Evolutionary conservation across 2,888 invertebrate species (phyloP), one percentile per base, ranked within the genome.

Genomic region (Diadromus collaris): DNA sequence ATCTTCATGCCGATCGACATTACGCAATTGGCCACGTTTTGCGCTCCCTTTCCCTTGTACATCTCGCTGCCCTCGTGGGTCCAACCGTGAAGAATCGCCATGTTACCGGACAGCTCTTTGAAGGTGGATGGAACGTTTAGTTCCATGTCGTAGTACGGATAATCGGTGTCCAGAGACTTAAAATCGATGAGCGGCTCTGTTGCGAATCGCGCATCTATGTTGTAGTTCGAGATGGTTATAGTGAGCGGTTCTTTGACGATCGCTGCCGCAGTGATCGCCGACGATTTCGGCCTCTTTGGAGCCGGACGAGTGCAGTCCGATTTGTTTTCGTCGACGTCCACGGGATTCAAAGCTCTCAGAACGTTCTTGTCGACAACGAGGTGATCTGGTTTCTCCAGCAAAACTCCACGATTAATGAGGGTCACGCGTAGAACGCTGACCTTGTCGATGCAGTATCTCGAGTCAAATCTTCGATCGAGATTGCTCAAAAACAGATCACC

Each of bases 121-220:
- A 90, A 89, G 4, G 84, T 86, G 24, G 87, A 81, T 0, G 90
- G 90, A 0, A 90, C 82, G 60, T 90, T 89, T 1, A 84, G 86
- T 51, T 85, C 83, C 79, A 89, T 83, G 6, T 87, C 81, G 21
- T 87, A 84, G 76, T 89, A 89, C 0, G 80, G 76, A 79, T 88
- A 89, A 1, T 86, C 88, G 6, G 88, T 88, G 38, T 88, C 84
- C 7, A 88, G 86, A 1, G 79, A 63, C 46, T 84, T 81, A 16
- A 86, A 86, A 58, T 84, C 82, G 0, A 87, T 78, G 21, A 86
- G 34, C 0, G 86, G 85, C 7, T 86, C 85, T 0, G 84, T 83
- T 0, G 88, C 88, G 9, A 88, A 85, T 41, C 71, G 79, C 7
- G 76, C 82, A 44, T 87, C 88, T 54, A 88, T 87, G 10, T 81